Percentiles rank a stretch among this genome's conserved stretches.
phyloP scores from a whole-genome alignment of 2,113 vertebrate species.

The Dendropsophus ebraccatus region DNA sequence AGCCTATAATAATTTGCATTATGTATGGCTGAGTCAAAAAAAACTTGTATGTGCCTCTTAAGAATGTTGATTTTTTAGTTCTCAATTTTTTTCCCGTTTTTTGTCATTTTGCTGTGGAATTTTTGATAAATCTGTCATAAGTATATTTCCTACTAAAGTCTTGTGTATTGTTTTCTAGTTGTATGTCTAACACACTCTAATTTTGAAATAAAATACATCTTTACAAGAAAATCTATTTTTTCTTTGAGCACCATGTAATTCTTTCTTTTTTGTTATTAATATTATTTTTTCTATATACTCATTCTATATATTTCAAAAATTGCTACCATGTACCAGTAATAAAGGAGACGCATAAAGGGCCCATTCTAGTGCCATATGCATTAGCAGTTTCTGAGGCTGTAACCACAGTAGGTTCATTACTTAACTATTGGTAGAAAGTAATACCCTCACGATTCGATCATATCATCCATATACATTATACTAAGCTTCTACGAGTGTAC shows the following conservation, averaged over 20 bases:
- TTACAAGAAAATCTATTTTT: constrained; percentile 77
- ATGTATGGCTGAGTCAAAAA: constrained; percentile 64
- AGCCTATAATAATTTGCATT: constrained; percentile 62
- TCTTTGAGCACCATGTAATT: not conserved
- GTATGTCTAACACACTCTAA: constrained; percentile 78
- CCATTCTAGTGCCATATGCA: not conserved
- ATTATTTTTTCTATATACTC: not conserved
- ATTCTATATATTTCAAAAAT: not conserved
- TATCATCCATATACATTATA: no score
- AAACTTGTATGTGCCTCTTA: constrained; percentile 66
- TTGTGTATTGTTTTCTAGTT: constrained; percentile 88
- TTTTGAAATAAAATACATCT: constrained; percentile 91
- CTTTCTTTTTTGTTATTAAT: not conserved
- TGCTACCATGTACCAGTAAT: not conserved
- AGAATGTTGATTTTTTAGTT: constrained; percentile 64
- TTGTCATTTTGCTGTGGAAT: constrained; percentile 71
- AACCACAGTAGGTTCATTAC: no score
- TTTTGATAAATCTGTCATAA: constrained; percentile 78
- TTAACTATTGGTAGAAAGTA: no score
- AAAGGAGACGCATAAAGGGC: not conserved
- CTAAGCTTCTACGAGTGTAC: no score
- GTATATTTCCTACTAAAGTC: constrained; percentile 89
- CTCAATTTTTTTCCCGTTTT: constrained; percentile 32
- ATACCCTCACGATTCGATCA: no score
- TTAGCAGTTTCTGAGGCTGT: no score